Evolutionary conservation across 2,797 vertebrate species (phyloP).

Genomic region (Takifugu ocellatus): DNA sequence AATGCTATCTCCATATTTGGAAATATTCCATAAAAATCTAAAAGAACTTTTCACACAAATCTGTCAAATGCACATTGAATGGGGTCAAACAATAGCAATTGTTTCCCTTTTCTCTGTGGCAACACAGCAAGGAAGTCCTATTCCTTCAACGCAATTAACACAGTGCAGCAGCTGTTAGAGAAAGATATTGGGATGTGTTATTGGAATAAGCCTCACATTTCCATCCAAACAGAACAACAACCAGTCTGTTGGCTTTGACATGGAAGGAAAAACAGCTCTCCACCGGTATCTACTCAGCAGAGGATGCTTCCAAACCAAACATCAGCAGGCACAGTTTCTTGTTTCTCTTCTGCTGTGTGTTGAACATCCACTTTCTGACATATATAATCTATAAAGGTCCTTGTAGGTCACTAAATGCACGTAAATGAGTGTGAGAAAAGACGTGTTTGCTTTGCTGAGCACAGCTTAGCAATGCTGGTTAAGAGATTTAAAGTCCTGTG

Average conservation of each 20-base stretch:
- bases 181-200: constrained; percentile 18
- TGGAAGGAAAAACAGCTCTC: constrained; percentile 36
- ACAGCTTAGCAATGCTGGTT: too few species aligned
- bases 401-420: too few species aligned
- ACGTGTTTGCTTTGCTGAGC: too few species aligned
- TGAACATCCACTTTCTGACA: neutral
- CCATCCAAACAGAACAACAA: constrained; percentile 36
- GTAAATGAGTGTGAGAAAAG: too few species aligned
- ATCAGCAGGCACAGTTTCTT: constrained; percentile 9
- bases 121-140: constrained; percentile 31
- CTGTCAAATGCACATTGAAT: constrained; percentile 8
- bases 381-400: too few species aligned
- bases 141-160: constrained; percentile 19
- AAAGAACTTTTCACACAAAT: too few species aligned
- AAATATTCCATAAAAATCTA: too few species aligned
- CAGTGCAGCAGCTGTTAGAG: constrained; percentile 1
- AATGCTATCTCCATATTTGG: too few species aligned
- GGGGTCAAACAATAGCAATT: constrained; percentile 32
- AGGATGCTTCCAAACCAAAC: constrained; percentile 12
- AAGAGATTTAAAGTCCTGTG: too few species aligned
- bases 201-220: constrained; percentile 36
- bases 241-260: constrained; percentile 11
- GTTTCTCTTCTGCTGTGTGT: constrained; percentile 10
- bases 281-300: constrained; percentile 12
- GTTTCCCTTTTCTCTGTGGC: constrained; percentile 5